phyloP scores from a whole-genome alignment of 2,797 vertebrate species.

The Lates japonicus region DNA sequence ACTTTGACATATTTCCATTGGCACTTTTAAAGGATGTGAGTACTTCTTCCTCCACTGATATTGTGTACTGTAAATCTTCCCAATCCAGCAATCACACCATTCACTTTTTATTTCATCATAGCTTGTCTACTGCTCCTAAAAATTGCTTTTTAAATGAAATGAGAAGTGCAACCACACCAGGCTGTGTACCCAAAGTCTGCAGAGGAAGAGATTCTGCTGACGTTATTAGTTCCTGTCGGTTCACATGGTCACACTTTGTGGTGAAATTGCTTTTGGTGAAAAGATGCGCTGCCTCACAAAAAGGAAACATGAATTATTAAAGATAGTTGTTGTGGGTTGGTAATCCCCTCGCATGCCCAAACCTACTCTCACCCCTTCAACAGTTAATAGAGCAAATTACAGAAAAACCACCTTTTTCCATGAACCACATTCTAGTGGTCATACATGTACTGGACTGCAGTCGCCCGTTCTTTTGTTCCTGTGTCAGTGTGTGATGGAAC shows the following conservation, averaged over 20 bases:
- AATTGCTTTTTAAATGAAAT: conserved; percentile 19
- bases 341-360: not conserved
- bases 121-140: not conserved
- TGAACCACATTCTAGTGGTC: not conserved
- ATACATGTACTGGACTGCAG: not conserved
- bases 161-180: conserved; percentile 51
- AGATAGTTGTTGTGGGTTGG: conserved; percentile 8
- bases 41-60: not conserved
- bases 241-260: conserved; percentile 19
- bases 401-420: not conserved
- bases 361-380: not conserved
- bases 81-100: accelerated
- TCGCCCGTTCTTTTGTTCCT: not conserved
- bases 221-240: conserved; percentile 34
- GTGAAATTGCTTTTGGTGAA: not conserved
- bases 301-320: conserved; percentile 20
- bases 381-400: not conserved
- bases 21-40: not conserved
- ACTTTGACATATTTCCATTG: not conserved
- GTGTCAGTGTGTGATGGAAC: not conserved
- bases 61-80: not conserved
- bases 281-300: not conserved
- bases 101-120: conserved; percentile 18
- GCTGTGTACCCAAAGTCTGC: not conserved
- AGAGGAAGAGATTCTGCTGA: conserved; percentile 52